Percentiles rank a stretch among this genome's conserved stretches.
These are phyloP conservation scores for cattle (Bos taurus) DNA, from an alignment of 2,113 vertebrate genomes.

Conservation along the genomic window ARS-UCD2.0 NC_037331.1:39432001-39432500, in stretches of 20 bases:
- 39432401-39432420: background rate
- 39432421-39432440: slow-evolving; percentile 13
- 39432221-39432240: background rate
- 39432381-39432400: background rate
- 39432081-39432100: background rate
- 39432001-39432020: background rate
- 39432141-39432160: background rate
- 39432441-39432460: background rate
- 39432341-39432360: background rate
- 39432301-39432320: background rate
- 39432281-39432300: background rate
- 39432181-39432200: background rate
- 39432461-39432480: background rate
- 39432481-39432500: background rate
- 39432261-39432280: background rate
- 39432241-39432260: background rate
- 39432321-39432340: background rate
- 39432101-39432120: background rate
- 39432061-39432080: background rate
- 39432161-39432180: background rate
- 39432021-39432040: background rate
- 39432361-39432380: background rate
- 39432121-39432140: background rate
- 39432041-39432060: background rate
- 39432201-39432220: background rate